Evolutionary conservation across 2,113 vertebrate species (phyloP).

Genomic region (Colistium nudipinnis): DNA sequence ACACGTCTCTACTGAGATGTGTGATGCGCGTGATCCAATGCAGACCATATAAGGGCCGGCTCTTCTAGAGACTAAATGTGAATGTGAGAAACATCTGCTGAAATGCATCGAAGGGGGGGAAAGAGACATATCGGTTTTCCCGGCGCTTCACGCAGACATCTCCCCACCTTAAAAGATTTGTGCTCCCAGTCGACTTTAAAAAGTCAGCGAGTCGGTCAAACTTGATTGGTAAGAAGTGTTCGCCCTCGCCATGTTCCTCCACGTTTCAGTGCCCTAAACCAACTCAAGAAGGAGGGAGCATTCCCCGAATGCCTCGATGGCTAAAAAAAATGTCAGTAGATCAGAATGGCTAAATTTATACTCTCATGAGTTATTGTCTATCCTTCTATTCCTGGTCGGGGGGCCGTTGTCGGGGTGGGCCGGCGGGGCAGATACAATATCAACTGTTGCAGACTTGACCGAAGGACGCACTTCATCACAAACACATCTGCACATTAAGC

Average conservation of each 20-base stretch:
- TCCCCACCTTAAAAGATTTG: constrained; percentile 29
- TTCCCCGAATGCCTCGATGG: constrained; percentile 57
- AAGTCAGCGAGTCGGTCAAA: constrained; percentile 19
- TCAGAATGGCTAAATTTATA: constrained; percentile 59
- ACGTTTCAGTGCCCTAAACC: constrained; percentile 32
- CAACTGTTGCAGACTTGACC: constrained; percentile 47
- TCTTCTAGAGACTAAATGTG: constrained; percentile 16
- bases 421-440: constrained; percentile 40
- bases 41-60: constrained; percentile 10
- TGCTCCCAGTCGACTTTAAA: constrained; percentile 12
- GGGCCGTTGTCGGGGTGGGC: constrained; percentile 49
- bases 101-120: constrained; percentile 7
- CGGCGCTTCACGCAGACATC: constrained; percentile 14
- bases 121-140: constrained; percentile 45
- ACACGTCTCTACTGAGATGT: neutral
- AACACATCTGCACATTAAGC: constrained; percentile 24
- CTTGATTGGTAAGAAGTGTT: constrained; percentile 15
- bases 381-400: constrained; percentile 64
- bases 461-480: constrained; percentile 24
- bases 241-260: constrained; percentile 24
- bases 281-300: constrained; percentile 37
- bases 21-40: constrained; percentile 22
- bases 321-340: constrained; percentile 45
- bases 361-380: constrained; percentile 47
- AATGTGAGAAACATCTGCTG: constrained; percentile 58